phyloP scores from a whole-genome alignment of 2,113 vertebrate species.

The Propithecus coquereli region DNA sequence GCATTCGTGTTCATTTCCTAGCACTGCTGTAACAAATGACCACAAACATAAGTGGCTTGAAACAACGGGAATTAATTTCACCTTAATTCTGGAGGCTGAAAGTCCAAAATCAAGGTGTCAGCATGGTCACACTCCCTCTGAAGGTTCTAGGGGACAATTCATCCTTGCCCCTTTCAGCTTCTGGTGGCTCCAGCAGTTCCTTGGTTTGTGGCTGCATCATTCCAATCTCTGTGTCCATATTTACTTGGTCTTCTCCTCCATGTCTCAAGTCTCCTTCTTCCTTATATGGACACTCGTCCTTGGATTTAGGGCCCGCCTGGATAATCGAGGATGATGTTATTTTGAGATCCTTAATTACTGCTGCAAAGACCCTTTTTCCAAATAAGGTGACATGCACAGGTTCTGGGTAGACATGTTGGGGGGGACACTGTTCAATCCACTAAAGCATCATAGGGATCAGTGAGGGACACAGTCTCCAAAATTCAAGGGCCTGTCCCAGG shows the following conservation, averaged over 20 bases:
- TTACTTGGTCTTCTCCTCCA: not conserved
- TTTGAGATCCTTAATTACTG: not conserved
- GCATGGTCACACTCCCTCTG: rapidly evolving
- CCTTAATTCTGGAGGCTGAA: not conserved
- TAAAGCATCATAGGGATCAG: not conserved
- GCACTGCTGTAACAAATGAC: not conserved
- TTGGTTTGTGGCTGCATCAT: no score
- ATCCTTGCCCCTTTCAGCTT: not conserved
- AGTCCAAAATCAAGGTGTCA: not conserved
- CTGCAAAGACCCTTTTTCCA: not conserved
- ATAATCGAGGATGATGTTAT: not conserved
- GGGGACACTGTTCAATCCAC: not conserved
- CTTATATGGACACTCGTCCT: not conserved
- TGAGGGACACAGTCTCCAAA: not conserved
- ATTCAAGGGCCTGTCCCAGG: not conserved
- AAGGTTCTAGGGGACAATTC: not conserved
- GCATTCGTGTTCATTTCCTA: not conserved
- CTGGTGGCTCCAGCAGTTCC: not conserved
- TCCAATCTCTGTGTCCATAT: not conserved
- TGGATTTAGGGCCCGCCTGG: not conserved
- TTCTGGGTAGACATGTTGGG: not conserved
- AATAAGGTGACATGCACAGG: not conserved
- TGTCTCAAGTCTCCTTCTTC: not conserved
- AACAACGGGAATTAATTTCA: not conserved
- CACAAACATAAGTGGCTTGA: not conserved